A percentile compares a stretch with the other conserved stretches of the same genome.
Conservation (phyloP, 1,140 invertebrate genomes). For the Drosophila ercepeae region DNA sequence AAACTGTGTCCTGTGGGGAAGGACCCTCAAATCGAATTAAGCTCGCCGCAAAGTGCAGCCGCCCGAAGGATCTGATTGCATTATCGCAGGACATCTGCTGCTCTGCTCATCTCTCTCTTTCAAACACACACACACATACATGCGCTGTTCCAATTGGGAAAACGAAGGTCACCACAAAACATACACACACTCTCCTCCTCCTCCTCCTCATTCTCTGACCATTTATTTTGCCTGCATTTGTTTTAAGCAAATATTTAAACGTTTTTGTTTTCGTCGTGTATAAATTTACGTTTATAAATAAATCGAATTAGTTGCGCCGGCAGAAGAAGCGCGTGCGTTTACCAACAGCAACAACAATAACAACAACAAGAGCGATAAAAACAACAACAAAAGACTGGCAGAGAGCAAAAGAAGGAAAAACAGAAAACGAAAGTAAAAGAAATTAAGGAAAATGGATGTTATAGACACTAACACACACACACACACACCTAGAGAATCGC, state of each 20-base stretch:
- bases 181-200: background rate
- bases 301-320: conserved; percentile 54
- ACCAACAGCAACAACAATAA: conserved; percentile 25
- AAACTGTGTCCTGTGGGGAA: conserved; percentile 10
- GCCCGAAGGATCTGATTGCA: conserved; percentile 33
- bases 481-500: background rate
- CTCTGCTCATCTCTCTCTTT: background rate
- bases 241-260: conserved; percentile 29
- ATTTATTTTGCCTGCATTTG: conserved; percentile 42
- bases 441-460: conserved; percentile 34
- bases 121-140: background rate
- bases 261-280: conserved; percentile 12
- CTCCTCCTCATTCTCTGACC: no score
- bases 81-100: conserved; percentile 30
- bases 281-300: conserved; percentile 54
- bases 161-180: conserved; percentile 64
- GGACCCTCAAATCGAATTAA: conserved; percentile 27
- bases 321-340: conserved; percentile 43
- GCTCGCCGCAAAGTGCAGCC: background rate
- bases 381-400: background rate
- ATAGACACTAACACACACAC: conserved; percentile 16
- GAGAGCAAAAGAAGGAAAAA: background rate
- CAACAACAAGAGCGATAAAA: background rate
- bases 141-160: conserved; percentile 52
- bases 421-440: conserved; percentile 12